Base-by-base conservation (phyloP, 2,113 vertebrate genomes). In the Nipponia nippon region DNA sequence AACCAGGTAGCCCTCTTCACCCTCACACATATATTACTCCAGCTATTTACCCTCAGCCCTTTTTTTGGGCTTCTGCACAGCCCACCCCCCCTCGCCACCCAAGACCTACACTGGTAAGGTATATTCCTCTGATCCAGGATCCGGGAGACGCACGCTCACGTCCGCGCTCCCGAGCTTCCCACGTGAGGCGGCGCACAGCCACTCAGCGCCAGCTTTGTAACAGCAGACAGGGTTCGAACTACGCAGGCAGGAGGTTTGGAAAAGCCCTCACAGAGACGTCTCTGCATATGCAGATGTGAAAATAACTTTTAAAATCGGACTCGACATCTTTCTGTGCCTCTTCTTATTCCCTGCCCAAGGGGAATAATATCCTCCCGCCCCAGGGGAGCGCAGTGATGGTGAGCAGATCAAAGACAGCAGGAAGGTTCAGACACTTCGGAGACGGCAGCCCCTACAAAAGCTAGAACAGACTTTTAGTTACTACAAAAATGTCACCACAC, bases 101-200 rank as follows among this genome's bases (percentile, higher is more conserved):
- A 46, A 73, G 62, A 52, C 23, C 30, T 17, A 52, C 34, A 34
- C 25, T 13, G 73, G 16, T 27, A 71, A 63, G 26, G 44, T 49
- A 44, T 17, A 34, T 36, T 69, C 22, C 32, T 88, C 44, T 77
- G 36, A 42, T 59, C 38, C 5, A 3, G 34, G 7, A 36, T 19
- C 7, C 9, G 62, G 30, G 23, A 89, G 21, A 34, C 36, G 36
- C 72, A 82, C 3, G 3, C 9, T 71, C 49, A 12, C 0, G 1
- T 61, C 36, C 44, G 27, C 4, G 3, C 38, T 69, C 40, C 36
- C 0, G 2, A 75, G 52, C 52, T 34, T 56, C 73, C 50, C 52
- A 42, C 2, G 1, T 0, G 4, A 30, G 47, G 52, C 9, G 0
- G 7, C 59, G 36, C 0, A 2, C 40, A 56, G 53, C 36, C 20